A percentile compares a stretch with the other conserved stretches of the same genome.
Evolutionary conservation across 2,113 vertebrate genomes (phyloP).

Genomic region (Lepisosteus osseus): DNA sequence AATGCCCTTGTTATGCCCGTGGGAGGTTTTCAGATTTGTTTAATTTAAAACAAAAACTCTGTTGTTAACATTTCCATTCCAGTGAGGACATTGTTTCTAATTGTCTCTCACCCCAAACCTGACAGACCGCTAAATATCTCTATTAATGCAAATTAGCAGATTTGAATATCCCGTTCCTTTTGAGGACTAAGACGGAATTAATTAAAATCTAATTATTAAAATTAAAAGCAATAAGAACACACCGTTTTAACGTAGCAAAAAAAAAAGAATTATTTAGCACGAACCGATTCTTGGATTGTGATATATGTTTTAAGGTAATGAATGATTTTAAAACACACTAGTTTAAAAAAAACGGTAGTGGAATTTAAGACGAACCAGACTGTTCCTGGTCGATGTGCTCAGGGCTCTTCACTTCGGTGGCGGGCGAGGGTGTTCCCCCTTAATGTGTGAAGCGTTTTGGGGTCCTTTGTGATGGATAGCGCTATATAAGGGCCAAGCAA

Average conservation of each 20-base stretch:
- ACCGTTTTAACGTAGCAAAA: background rate
- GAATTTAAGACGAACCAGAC: too few species aligned
- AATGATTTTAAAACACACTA: too few species aligned
- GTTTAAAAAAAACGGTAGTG: too few species aligned
- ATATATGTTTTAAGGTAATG: too few species aligned
- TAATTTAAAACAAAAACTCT: background rate
- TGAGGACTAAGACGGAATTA: constrained; percentile 7
- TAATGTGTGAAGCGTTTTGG: too few species aligned
- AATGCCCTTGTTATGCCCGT: background rate
- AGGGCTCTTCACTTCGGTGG: too few species aligned
- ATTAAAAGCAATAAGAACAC: too few species aligned
- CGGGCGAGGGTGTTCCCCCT: too few species aligned
- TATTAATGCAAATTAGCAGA: constrained; percentile 27
- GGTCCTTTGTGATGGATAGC: too few species aligned
- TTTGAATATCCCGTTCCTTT: constrained; percentile 10
- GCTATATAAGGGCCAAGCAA: too few species aligned
- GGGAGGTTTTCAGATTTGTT: background rate
- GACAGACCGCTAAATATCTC: constrained; percentile 26
- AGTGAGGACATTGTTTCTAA: constrained; percentile 12
- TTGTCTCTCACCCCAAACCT: constrained; percentile 12
- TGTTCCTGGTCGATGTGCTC: too few species aligned
- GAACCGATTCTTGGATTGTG: too few species aligned
- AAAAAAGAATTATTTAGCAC: background rate
- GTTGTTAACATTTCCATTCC: background rate
- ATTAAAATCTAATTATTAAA: constrained; percentile 7